A percentile compares a stretch with the other conserved stretches of the same genome.
Conservation (phyloP, 1,140 invertebrate genomes). For the Pentalonia nigronervosa region DNA sequence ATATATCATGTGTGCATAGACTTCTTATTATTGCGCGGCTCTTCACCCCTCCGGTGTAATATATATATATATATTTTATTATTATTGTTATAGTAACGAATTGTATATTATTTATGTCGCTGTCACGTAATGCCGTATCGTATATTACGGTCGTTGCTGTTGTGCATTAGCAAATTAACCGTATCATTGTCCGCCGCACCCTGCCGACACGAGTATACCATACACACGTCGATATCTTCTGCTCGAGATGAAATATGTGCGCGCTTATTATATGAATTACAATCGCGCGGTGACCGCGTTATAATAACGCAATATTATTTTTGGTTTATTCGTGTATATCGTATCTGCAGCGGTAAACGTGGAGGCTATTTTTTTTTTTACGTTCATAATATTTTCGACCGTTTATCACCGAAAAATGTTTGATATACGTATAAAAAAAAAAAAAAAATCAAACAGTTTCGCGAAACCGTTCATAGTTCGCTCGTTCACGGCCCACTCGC, state of each 20-base stretch:
- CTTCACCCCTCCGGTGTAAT: neutral
- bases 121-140: neutral
- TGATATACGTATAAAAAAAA: neutral
- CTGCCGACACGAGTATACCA: neutral
- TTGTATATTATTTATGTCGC: conserved; percentile 8
- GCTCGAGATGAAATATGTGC: neutral
- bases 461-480: no score
- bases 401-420: neutral
- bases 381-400: neutral
- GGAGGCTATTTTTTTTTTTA: neutral
- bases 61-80: neutral
- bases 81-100: conserved; percentile 4
- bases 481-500: neutral
- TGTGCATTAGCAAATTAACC: conserved; percentile 41
- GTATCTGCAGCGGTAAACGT: neutral
- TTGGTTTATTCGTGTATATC: neutral
- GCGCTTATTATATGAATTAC: neutral
- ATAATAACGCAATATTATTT: neutral
- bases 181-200: conserved; percentile 2
- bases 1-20: no score
- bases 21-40: neutral
- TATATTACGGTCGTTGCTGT: neutral
- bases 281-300: neutral
- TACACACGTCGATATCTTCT: neutral
- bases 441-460: neutral